Evolutionary conservation across 2,113 vertebrate genomes (phyloP).

Genomic region (Erythrocebus patas): DNA sequence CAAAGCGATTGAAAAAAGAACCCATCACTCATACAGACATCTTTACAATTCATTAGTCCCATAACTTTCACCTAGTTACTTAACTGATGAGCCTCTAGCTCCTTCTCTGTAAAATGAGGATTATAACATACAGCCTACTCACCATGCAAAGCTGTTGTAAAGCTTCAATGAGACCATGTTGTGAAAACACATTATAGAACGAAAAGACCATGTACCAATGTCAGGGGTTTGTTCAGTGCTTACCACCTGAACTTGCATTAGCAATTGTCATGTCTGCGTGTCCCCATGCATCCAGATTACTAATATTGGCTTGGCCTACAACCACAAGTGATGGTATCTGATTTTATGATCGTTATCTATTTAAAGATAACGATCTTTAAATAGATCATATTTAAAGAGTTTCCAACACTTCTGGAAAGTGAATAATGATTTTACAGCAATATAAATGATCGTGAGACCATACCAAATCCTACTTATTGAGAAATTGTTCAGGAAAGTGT

Average conservation of each 20-base stretch:
- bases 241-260: neutral
- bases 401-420: neutral
- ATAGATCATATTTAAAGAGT: neutral
- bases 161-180: neutral
- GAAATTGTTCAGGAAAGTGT: neutral
- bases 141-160: neutral
- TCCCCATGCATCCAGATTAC: neutral
- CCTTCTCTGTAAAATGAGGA: neutral
- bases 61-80: neutral
- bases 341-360: constrained; percentile 48
- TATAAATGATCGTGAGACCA: neutral
- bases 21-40: neutral
- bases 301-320: neutral
- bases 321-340: neutral
- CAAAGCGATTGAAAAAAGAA: too few species aligned
- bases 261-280: neutral
- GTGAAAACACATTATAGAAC: neutral
- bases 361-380: neutral
- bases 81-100: neutral
- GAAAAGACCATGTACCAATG: neutral
- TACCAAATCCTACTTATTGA: neutral
- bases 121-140: neutral
- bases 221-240: neutral
- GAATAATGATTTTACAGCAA: too few species aligned
- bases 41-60: neutral